These are phyloP conservation scores for Scomber colias DNA, from an alignment of 2,113 vertebrate species.

Conservation along the genomic window DNA sequence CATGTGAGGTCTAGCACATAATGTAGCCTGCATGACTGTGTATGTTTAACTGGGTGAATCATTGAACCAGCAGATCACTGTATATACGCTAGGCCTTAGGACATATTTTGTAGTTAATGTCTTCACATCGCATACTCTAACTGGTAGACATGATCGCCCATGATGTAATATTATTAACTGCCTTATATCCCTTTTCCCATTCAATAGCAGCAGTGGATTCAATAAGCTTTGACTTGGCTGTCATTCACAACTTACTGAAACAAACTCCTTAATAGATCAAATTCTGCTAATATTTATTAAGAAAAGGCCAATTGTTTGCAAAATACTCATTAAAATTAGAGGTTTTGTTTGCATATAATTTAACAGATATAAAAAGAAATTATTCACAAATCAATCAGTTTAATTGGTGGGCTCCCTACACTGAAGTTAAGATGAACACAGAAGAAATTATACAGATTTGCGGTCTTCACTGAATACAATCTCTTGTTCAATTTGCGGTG, in stretches of 20 bases:
- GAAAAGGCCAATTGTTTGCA: neutral
- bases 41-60: conserved; percentile 62
- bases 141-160: conserved; percentile 22
- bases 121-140: conserved; percentile 24
- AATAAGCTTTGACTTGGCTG: conserved; percentile 6
- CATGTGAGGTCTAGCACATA: conserved; percentile 65
- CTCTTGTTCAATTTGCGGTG: conserved; percentile 81
- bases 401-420: conserved; percentile 25
- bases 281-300: conserved; percentile 1
- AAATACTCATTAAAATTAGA: neutral
- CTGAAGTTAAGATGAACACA: conserved; percentile 58
- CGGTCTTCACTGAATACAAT: conserved; percentile 69
- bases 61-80: conserved; percentile 32
- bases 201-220: conserved; percentile 17
- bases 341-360: neutral
- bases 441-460: conserved; percentile 71
- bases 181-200: neutral
- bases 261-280: conserved; percentile 14
- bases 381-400: conserved; percentile 31
- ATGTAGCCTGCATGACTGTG: conserved; percentile 55
- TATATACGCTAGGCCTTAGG: conserved; percentile 25
- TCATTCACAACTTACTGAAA: conserved; percentile 16
- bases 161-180: conserved; percentile 34
- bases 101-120: conserved; percentile 29
- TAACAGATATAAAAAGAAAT: conserved; percentile 10